These are phyloP conservation scores for Ommatoiulus sabulosus DNA, from an alignment of 2,888 invertebrate genomes.

Conservation along the genomic window DNA sequence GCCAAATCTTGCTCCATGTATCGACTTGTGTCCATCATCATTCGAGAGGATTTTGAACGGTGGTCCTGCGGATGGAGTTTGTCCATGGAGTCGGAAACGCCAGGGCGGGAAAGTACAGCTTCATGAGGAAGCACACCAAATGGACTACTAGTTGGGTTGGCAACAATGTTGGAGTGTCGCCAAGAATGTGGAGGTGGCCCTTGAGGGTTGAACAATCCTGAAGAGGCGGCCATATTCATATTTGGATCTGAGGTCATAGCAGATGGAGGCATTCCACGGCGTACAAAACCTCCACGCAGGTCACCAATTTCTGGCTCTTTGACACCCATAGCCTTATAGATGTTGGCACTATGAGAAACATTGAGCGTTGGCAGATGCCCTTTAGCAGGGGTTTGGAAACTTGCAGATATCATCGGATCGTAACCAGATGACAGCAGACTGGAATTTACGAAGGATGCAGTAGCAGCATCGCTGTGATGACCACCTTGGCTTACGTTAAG, in stretches of 20 bases:
- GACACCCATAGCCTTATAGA: slow-evolving; percentile 61
- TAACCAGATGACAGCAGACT: slow-evolving; percentile 57
- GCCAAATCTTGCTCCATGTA: slow-evolving; percentile 57
- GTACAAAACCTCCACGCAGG: slow-evolving; percentile 61
- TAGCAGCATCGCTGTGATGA: slow-evolving; percentile 54
- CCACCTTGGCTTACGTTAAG: slow-evolving; percentile 61
- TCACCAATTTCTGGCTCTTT: slow-evolving; percentile 62
- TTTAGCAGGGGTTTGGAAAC: slow-evolving; percentile 56
- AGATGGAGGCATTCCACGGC: slow-evolving; percentile 60
- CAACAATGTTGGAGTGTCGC: slow-evolving; percentile 62
- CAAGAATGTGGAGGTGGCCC: slow-evolving; percentile 62
- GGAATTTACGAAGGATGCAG: slow-evolving; percentile 58
- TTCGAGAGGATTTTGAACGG: slow-evolving; percentile 48
- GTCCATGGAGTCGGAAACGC: slow-evolving; percentile 51
- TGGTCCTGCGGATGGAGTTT: slow-evolving; percentile 57
- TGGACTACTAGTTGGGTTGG: slow-evolving; percentile 61
- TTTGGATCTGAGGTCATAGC: slow-evolving; percentile 59
- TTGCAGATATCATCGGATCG: slow-evolving; percentile 58
- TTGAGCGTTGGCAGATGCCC: slow-evolving; percentile 59
- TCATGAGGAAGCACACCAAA: slow-evolving; percentile 62
- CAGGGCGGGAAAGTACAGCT: slow-evolving; percentile 61
- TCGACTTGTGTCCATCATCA: slow-evolving; percentile 56
- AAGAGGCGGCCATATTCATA: slow-evolving; percentile 57
- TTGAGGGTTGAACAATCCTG: slow-evolving; percentile 61
- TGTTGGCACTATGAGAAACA: slow-evolving; percentile 59